Conservation (phyloP, 2,888 invertebrate species). For the Nudaria mundana region DNA sequence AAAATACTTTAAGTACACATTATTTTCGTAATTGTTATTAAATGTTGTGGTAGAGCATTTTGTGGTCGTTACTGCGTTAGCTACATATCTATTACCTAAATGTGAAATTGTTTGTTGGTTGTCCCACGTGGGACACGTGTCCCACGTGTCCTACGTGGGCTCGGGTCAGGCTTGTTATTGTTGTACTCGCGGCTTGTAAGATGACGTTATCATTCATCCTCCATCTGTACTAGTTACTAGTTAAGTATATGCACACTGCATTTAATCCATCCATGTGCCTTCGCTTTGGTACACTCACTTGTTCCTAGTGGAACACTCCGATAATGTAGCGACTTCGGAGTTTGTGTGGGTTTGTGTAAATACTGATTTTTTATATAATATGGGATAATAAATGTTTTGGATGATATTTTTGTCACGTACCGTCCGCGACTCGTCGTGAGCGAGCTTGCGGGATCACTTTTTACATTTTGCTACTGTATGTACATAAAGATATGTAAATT, state of each 20-base stretch:
- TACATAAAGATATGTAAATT: constrained; percentile 77
- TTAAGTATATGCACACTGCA: constrained; percentile 21
- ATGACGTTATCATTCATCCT: too few relatives aligned
- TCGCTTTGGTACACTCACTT: constrained; percentile 29
- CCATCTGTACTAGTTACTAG: too few relatives aligned
- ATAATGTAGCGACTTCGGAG: constrained; percentile 4
- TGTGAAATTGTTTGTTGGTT: background rate
- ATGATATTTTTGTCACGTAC: constrained; percentile 41
- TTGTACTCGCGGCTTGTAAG: too few relatives aligned
- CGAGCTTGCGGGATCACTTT: constrained; percentile 36
- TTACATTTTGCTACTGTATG: constrained; percentile 77
- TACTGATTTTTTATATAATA: constrained; percentile 49
- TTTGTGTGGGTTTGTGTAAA: constrained; percentile 51
- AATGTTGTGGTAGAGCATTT: constrained; percentile 21
- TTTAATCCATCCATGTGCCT: constrained; percentile 42
- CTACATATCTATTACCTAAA: too few relatives aligned
- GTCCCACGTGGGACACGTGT: background rate
- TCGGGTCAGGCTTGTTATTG: too few relatives aligned
- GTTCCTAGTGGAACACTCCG: too few relatives aligned
- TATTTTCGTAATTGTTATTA: constrained; percentile 38
- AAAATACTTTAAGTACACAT: constrained; percentile 29
- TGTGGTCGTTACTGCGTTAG: constrained; percentile 21
- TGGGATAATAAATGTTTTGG: constrained; percentile 49
- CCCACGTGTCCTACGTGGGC: background rate
- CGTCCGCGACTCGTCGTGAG: constrained; percentile 3